Evolutionary conservation across 2,113 vertebrate species (phyloP).

Genomic region (Kryptolebias marmoratus): DNA sequence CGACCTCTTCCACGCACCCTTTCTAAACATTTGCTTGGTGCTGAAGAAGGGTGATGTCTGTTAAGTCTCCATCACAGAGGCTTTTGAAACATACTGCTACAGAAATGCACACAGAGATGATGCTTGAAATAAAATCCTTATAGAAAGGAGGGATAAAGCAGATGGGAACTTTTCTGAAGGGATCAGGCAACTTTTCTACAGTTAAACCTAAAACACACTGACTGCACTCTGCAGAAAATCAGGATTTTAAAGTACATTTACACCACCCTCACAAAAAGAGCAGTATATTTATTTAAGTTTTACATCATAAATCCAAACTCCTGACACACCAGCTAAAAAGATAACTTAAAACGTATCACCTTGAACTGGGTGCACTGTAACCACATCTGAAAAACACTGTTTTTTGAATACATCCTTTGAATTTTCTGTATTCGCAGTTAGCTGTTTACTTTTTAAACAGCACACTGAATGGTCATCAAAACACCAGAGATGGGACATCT

Average conservation of each 20-base stretch:
- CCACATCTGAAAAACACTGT: conserved; percentile 2
- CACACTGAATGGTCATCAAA: background rate
- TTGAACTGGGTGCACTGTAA: background rate
- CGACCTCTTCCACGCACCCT: conserved; percentile 53
- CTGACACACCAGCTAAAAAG: background rate
- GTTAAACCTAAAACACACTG: conserved; percentile 39
- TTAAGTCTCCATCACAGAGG: conserved; percentile 39
- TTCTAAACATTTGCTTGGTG: conserved; percentile 44
- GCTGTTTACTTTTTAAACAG: background rate
- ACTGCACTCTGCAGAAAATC: conserved; percentile 14
- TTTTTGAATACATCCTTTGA: conserved; percentile 7
- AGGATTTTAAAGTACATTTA: conserved; percentile 27
- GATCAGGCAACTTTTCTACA: conserved; percentile 44
- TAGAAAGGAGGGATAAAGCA: conserved; percentile 33
- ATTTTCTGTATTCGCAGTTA: background rate
- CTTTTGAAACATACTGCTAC: conserved; percentile 52
- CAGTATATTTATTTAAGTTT: background rate
- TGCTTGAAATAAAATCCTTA: conserved; percentile 56
- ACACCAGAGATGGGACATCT: background rate
- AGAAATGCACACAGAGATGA: conserved; percentile 50
- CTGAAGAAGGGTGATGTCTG: conserved; percentile 38
- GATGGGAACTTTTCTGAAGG: conserved; percentile 43
- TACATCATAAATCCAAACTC: background rate
- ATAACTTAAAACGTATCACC: background rate
- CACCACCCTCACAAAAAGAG: conserved; percentile 8